Conservation (phyloP, 2,888 invertebrate species). For the Junonia oenone region DNA sequence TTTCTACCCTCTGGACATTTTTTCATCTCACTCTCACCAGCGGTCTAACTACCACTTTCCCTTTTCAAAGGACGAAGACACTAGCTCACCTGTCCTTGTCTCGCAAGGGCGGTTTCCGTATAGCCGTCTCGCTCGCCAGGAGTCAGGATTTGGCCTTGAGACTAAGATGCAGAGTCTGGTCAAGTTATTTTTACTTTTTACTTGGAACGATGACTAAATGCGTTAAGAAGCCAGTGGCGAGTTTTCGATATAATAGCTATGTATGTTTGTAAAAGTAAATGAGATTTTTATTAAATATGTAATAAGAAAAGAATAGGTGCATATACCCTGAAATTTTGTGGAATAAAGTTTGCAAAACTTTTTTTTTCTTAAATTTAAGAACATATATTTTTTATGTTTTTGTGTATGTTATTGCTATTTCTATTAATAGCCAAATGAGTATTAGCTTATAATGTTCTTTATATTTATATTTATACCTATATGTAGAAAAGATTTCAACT, state of each 20-base stretch:
- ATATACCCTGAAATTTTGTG: background rate
- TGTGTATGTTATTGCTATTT: too few relatives aligned
- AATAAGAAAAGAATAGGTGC: background rate
- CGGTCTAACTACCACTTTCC: slow-evolving; percentile 72
- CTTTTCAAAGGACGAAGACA: slow-evolving; percentile 79
- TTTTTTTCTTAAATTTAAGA: too few relatives aligned
- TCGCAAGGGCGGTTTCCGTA: slow-evolving; percentile 22
- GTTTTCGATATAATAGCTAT: slow-evolving; percentile 18
- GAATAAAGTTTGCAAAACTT: background rate
- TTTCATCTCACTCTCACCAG: slow-evolving; percentile 76
- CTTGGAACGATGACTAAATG: slow-evolving; percentile 75
- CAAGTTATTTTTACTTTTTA: slow-evolving; percentile 77
- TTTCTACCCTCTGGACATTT: slow-evolving; percentile 64
- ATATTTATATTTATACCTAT: too few relatives aligned
- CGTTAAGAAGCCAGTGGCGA: slow-evolving; percentile 57
- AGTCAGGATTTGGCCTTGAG: slow-evolving; percentile 75
- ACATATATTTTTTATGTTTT: too few relatives aligned
- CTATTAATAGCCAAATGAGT: too few relatives aligned
- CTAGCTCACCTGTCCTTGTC: slow-evolving; percentile 42
- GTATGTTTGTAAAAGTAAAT: slow-evolving; percentile 7
- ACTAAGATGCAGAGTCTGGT: slow-evolving; percentile 67
- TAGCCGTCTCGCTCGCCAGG: slow-evolving; percentile 43
- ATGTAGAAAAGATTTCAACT: too few relatives aligned
- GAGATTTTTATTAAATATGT: background rate
- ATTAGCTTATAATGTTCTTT: too few relatives aligned